Evolutionary conservation across 1,140 invertebrate genomes (phyloP).

Genomic region (Ceratoteleas bidentatus): DNA sequence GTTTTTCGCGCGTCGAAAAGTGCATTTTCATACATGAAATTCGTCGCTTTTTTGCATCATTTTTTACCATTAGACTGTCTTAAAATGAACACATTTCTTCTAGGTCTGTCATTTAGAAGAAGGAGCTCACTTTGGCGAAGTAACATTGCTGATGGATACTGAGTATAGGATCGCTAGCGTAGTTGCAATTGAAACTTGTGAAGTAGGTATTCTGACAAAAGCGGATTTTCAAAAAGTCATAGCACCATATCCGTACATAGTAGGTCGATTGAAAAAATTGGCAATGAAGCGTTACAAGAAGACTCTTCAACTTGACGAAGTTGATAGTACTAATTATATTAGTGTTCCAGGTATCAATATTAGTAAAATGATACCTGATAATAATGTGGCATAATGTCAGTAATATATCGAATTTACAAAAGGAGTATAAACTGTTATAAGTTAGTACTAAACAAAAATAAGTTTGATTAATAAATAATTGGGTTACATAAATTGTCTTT

Average conservation of each 20-base stretch:
- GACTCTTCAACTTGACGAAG: constrained; percentile 55
- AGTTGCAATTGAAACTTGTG: constrained; percentile 82
- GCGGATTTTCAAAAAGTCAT: constrained; percentile 78
- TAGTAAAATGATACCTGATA: not conserved
- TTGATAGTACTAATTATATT: not conserved
- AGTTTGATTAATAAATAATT: too few relatives aligned
- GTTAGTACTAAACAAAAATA: too few relatives aligned
- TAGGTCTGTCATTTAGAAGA: constrained; percentile 77
- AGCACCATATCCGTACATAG: constrained; percentile 67
- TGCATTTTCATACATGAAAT: too few relatives aligned
- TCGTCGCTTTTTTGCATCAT: too few relatives aligned
- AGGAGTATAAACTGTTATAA: not conserved
- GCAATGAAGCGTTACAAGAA: constrained; percentile 64
- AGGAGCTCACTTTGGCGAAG: constrained; percentile 77
- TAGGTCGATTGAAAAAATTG: constrained; percentile 71
- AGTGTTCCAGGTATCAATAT: constrained; percentile 65
- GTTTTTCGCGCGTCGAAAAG: too few relatives aligned
- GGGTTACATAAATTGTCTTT: not conserved
- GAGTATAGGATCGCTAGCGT: constrained; percentile 80
- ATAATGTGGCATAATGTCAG: not conserved
- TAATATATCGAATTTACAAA: not conserved
- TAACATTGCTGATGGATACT: constrained; percentile 80
- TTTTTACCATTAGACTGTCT: too few relatives aligned
- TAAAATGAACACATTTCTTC: not conserved
- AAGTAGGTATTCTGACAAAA: constrained; percentile 80